Percentiles rank a stretch among this genome's conserved stretches.
These are phyloP conservation scores for Maniola hyperantus DNA, from an alignment of 2,888 invertebrate species.

Conservation along the genomic window DNA sequence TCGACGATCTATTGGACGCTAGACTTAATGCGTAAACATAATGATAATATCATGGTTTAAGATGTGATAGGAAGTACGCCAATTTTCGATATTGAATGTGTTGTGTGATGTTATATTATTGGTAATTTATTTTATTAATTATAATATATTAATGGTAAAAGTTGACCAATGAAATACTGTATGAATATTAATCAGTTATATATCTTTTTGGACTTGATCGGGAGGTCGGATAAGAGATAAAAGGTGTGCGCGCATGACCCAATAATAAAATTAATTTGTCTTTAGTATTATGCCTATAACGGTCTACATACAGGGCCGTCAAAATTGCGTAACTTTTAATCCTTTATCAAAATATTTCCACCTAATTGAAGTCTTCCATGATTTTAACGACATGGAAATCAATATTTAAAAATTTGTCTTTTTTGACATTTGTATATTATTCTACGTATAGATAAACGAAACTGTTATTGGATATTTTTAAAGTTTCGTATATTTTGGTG, in stretches of 20 bases:
- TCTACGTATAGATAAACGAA: slow-evolving; percentile 23
- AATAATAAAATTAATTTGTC: not conserved
- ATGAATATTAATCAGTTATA: slow-evolving; percentile 3
- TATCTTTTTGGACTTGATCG: not conserved
- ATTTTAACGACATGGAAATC: slow-evolving; percentile 39
- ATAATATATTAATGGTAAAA: not conserved
- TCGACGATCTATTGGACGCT: not conserved
- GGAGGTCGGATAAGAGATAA: not conserved
- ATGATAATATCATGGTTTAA: not conserved
- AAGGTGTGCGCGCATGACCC: not conserved
- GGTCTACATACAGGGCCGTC: slow-evolving; percentile 11
- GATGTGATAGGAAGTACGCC: slow-evolving; percentile 11
- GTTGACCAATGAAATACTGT: slow-evolving; percentile 10
- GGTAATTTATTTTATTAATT: no score
- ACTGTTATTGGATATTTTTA: slow-evolving; percentile 19
- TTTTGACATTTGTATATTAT: slow-evolving; percentile 29
- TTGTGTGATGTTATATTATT: slow-evolving; percentile 6
- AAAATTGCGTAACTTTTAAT: slow-evolving; percentile 29
- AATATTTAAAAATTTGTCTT: slow-evolving; percentile 24
- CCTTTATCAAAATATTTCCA: slow-evolving; percentile 38
- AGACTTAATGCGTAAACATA: not conserved
- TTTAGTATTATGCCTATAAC: slow-evolving; percentile 7
- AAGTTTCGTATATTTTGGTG: slow-evolving; percentile 32
- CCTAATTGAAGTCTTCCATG: slow-evolving; percentile 60
- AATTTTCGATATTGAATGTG: not conserved